Evolutionary conservation across 2,113 vertebrate genomes (phyloP).

Genomic region (Aspidoscelis tigris): DNA sequence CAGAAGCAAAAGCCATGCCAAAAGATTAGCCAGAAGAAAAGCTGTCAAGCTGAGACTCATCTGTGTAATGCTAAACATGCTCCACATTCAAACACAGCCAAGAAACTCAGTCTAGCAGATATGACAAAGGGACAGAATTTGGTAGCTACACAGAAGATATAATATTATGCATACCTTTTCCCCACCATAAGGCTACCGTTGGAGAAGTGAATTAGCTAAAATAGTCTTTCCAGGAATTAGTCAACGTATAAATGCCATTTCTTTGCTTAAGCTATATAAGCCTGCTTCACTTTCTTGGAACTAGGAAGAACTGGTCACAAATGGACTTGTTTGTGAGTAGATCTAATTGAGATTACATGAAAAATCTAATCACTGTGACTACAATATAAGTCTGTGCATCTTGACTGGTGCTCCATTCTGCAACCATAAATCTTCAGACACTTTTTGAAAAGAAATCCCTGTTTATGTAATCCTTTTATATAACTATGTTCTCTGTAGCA

Average conservation of each 20-base stretch:
- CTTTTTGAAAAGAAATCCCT: background rate
- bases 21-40: background rate
- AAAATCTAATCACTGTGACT: background rate
- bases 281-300: too few species aligned
- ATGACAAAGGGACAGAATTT: too few species aligned
- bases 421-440: background rate
- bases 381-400: background rate
- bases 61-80: background rate
- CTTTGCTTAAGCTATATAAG: background rate
- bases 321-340: too few species aligned
- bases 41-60: background rate
- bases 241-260: background rate
- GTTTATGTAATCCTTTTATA: slow-evolving; percentile 25
- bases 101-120: background rate
- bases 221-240: background rate
- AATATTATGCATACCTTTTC: background rate
- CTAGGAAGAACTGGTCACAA: too few species aligned
- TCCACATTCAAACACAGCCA: background rate
- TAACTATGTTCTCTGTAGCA: slow-evolving; percentile 14
- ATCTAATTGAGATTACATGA: too few species aligned
- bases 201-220: background rate
- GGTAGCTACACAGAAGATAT: background rate
- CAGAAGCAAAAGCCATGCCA: background rate
- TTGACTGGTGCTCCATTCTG: slow-evolving; percentile 1
- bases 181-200: background rate